phyloP scores from a whole-genome alignment of 1,140 invertebrate genomes.

The Phymorhynchus buccinoides region DNA sequence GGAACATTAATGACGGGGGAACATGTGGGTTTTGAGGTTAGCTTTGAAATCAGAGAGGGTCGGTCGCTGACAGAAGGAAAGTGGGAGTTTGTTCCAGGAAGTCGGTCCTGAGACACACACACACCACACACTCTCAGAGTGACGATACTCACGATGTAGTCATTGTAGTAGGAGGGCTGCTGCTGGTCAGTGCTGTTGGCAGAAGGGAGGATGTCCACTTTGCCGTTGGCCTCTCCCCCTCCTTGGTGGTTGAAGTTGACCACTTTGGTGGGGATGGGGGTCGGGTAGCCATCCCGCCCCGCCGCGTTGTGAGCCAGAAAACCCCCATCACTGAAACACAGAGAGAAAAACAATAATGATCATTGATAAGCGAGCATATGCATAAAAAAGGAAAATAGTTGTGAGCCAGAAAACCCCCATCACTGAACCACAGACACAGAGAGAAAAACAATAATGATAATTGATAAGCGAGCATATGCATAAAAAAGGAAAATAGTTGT shows the following conservation, averaged over 20 bases:
- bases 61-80: no score
- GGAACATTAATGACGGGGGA: no score
- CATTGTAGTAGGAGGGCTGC: constrained; percentile 29
- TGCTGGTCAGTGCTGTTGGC: no score
- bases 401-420: constrained; percentile 83
- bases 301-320: constrained; percentile 79
- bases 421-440: constrained; percentile 76
- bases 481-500: constrained; percentile 63
- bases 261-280: constrained; percentile 61
- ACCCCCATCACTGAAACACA: constrained; percentile 83
- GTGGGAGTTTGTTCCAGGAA: no score
- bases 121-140: no score
- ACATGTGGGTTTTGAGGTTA: no score
- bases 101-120: no score
- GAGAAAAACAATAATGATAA: no score
- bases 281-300: constrained; percentile 59
- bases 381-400: constrained; percentile 61
- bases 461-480: no score
- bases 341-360: no score
- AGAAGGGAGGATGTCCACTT: background rate
- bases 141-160: constrained; percentile 27
- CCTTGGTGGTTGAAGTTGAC: constrained; percentile 55
- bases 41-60: no score
- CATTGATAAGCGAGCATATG: no score
- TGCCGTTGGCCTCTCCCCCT: constrained; percentile 4